Conservation (phyloP, 2,113 vertebrate genomes). For the Tylochromis polylepis region DNA sequence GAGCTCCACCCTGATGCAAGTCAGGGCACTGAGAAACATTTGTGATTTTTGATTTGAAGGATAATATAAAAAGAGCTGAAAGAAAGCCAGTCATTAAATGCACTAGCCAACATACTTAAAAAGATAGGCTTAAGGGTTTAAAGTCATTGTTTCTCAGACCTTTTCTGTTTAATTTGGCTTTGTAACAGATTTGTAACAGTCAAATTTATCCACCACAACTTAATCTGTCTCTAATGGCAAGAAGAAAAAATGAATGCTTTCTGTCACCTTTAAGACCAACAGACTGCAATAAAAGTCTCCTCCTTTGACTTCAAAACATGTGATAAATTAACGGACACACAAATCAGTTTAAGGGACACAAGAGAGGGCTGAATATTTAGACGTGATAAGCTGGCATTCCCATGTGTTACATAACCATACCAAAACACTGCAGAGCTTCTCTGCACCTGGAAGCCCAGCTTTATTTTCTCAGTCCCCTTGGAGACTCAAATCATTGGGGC, state of each 20-base stretch:
- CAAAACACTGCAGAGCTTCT: neutral
- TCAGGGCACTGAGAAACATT: neutral
- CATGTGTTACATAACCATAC: constrained; percentile 2
- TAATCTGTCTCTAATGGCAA: neutral
- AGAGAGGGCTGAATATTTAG: neutral
- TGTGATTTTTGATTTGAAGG: neutral
- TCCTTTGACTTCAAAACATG: neutral
- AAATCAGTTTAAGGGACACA: neutral
- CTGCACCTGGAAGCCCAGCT: neutral
- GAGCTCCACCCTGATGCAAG: neutral
- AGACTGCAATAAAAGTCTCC: neutral
- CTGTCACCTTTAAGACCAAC: neutral
- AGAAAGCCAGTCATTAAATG: neutral
- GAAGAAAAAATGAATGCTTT: neutral
- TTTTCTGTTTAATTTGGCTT: neutral
- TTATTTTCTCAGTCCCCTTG: neutral
- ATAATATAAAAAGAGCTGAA: neutral
- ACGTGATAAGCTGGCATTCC: neutral
- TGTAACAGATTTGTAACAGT: neutral
- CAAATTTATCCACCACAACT: neutral
- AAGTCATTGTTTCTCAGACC: neutral
- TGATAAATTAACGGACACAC: neutral
- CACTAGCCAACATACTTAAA: neutral
- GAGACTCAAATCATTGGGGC: neutral
- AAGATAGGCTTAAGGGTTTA: neutral